Conservation (phyloP, 1,140 invertebrate species). For the Orius laevigatus region DNA sequence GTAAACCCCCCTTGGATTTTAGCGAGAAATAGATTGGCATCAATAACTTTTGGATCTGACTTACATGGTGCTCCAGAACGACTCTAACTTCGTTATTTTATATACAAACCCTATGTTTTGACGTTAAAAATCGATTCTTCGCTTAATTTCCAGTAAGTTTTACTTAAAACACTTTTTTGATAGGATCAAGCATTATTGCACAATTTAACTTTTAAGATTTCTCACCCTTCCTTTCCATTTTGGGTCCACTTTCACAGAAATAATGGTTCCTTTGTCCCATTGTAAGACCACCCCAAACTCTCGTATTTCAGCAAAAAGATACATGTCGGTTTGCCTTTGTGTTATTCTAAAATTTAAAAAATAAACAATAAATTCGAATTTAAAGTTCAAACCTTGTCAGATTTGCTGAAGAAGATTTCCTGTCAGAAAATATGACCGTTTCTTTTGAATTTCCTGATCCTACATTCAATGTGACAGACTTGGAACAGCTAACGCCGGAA, state of each 20-base stretch:
- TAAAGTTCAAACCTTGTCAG: slow-evolving; percentile 29
- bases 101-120: too few species aligned
- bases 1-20: too few species aligned
- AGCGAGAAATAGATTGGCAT: too few species aligned
- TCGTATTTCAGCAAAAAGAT: slow-evolving; percentile 60
- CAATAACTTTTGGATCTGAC: too few species aligned
- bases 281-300: slow-evolving; percentile 61
- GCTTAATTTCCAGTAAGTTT: too few species aligned
- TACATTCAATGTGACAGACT: slow-evolving; percentile 51
- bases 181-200: too few species aligned
- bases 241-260: slow-evolving; percentile 58
- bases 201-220: too few species aligned
- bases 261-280: slow-evolving; percentile 71
- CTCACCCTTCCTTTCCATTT: slow-evolving; percentile 54
- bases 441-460: slow-evolving; percentile 38
- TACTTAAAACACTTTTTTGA: too few species aligned
- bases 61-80: too few species aligned
- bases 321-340: slow-evolving; percentile 46
- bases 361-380: too few species aligned
- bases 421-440: slow-evolving; percentile 36
- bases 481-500: slow-evolving; percentile 71
- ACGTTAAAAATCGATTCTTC: too few species aligned
- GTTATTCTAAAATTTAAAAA: slow-evolving; percentile 27
- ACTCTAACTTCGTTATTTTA: too few species aligned
- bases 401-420: slow-evolving; percentile 29